Percentiles rank a stretch among this genome's conserved stretches.
Conservation (phyloP, 2,113 vertebrate genomes). For the Vimba vimba region DNA sequence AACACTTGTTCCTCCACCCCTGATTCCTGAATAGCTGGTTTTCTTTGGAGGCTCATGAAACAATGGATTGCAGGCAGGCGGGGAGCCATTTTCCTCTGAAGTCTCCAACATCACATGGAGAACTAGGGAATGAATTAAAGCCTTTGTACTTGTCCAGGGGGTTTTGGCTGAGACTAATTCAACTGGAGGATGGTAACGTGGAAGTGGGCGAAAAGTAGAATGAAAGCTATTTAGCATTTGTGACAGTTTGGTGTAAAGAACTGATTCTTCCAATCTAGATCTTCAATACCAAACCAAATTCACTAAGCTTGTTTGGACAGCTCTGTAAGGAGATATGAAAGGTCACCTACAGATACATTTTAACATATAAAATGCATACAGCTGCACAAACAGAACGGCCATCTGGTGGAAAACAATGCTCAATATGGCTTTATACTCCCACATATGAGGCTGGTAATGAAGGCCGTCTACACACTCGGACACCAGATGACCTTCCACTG, state of each 20-base stretch:
- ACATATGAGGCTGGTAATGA: conserved; percentile 8
- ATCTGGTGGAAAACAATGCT: conserved; percentile 6
- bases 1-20: conserved; percentile 37
- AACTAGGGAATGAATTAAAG: conserved; percentile 64
- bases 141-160: conserved; percentile 66
- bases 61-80: conserved; percentile 59
- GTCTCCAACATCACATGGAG: conserved; percentile 66
- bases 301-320: too few species aligned
- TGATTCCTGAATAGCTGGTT: conserved; percentile 56
- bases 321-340: too few species aligned
- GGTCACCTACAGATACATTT: not conserved
- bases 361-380: not conserved
- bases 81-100: conserved; percentile 58
- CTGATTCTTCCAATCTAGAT: not conserved
- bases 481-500: conserved; percentile 64
- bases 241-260: not conserved
- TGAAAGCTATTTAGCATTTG: conserved; percentile 20
- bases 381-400: not conserved
- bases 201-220: conserved; percentile 41
- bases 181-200: conserved; percentile 55
- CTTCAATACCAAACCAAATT: too few species aligned
- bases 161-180: conserved; percentile 57
- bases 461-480: not conserved
- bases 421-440: conserved; percentile 11
- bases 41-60: conserved; percentile 54